Conservation (phyloP, 2,888 invertebrate species). For the Ptychoptera contaminata region DNA sequence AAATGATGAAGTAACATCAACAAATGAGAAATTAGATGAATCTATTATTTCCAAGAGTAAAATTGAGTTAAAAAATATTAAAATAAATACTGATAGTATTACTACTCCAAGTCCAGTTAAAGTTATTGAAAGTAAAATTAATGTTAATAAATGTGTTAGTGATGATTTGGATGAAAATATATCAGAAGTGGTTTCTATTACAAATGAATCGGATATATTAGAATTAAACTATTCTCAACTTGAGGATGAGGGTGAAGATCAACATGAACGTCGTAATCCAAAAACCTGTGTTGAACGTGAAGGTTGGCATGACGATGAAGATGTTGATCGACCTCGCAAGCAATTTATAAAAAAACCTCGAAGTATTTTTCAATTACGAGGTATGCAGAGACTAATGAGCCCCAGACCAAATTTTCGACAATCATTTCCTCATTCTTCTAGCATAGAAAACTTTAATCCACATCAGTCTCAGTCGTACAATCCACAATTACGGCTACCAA, state of each 20-base stretch:
- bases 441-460: not conserved
- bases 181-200: too few relatives aligned
- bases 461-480: not conserved
- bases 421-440: not conserved
- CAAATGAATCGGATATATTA: too few relatives aligned
- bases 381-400: not conserved
- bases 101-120: too few relatives aligned
- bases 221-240: not conserved
- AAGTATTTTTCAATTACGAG: not conserved
- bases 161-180: too few relatives aligned
- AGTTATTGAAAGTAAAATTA: too few relatives aligned
- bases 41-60: not conserved
- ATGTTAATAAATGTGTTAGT: too few relatives aligned
- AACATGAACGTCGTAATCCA: slow-evolving; percentile 6
- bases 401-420: not conserved
- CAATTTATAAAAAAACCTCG: not conserved
- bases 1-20: slow-evolving; percentile 13
- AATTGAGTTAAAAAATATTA: not conserved
- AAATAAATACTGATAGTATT: not conserved
- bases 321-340: not conserved
- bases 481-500: not conserved
- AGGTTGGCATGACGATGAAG: not conserved
- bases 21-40: slow-evolving; percentile 14
- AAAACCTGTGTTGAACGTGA: slow-evolving; percentile 7
- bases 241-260: slow-evolving; percentile 1